phyloP scores from a whole-genome alignment of 2,797 vertebrate genomes.

The Syngnathus rostellatus region DNA sequence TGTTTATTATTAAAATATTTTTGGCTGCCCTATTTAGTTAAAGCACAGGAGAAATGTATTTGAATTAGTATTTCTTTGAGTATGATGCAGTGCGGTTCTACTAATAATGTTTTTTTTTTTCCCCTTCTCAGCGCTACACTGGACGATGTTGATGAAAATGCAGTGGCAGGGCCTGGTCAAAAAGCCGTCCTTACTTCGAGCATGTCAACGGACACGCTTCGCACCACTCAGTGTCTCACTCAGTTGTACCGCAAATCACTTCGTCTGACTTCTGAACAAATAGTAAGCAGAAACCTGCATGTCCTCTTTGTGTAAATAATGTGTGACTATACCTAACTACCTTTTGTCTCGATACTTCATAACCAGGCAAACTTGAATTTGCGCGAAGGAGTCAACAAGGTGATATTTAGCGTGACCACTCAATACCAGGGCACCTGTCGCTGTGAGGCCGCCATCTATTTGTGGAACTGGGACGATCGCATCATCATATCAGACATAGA shows the following conservation, averaged over 20 bases:
- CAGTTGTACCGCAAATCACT: conserved; percentile 84
- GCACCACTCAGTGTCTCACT: conserved; percentile 51
- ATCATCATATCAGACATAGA: conserved; percentile 95
- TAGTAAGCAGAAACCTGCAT: conserved; percentile 59
- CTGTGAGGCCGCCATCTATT: conserved; percentile 88
- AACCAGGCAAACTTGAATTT: conserved; percentile 79
- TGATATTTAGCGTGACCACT: conserved; percentile 91
- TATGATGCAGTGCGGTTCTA: background rate
- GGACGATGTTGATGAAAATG: conserved; percentile 62
- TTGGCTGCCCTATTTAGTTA: background rate
- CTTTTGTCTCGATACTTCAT: background rate
- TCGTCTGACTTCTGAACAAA: conserved; percentile 80
- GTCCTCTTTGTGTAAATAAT: too few relatives aligned
- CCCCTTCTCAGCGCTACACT: conserved; percentile 41
- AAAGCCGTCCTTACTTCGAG: conserved; percentile 28
- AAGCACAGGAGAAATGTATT: background rate
- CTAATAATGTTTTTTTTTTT: conserved; percentile 3
- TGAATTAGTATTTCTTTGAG: background rate
- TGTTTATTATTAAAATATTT: background rate
- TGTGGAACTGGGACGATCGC: conserved; percentile 90
- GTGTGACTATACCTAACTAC: too few relatives aligned
- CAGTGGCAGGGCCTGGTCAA: conserved; percentile 46
- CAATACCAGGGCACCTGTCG: conserved; percentile 94
- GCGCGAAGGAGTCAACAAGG: conserved; percentile 82
- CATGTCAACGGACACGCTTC: conserved; percentile 47